phyloP scores from a whole-genome alignment of 2,797 vertebrate genomes.

The Cyclura pinguis region DNA sequence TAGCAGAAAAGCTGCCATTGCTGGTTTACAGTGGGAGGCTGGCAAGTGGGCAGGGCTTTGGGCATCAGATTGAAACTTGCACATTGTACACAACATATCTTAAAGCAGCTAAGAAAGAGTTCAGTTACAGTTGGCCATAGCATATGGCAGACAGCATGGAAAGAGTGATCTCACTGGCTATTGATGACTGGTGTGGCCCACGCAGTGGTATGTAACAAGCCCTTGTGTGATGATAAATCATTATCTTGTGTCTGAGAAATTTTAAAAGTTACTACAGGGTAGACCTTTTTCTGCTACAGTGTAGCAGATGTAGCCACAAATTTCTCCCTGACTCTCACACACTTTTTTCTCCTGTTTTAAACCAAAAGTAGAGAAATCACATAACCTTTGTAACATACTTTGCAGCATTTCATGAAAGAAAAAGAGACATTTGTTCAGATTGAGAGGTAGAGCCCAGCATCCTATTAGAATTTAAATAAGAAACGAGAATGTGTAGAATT shows the following conservation, averaged over 20 bases:
- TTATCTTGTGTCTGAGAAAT: background rate
- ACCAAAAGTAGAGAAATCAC: background rate
- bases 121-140: background rate
- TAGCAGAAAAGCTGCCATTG: no score
- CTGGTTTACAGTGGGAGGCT: background rate
- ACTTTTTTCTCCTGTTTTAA: background rate
- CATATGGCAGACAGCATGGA: background rate
- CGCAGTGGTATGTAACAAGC: background rate
- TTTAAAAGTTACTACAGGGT: background rate
- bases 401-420: background rate
- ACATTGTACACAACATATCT: background rate
- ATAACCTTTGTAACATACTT: background rate
- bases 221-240: background rate
- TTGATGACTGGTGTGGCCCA: background rate
- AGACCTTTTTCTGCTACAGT: no score
- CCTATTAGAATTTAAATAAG: no score
- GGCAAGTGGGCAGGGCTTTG: background rate
- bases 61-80: background rate
- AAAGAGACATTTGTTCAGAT: background rate
- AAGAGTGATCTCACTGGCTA: background rate
- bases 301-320: background rate
- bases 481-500: no score
- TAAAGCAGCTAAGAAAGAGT: background rate
- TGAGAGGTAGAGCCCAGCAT: no score
- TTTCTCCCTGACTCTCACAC: background rate